Conservation (phyloP, 2,797 vertebrate species). For the Carcharodon carcharias region DNA sequence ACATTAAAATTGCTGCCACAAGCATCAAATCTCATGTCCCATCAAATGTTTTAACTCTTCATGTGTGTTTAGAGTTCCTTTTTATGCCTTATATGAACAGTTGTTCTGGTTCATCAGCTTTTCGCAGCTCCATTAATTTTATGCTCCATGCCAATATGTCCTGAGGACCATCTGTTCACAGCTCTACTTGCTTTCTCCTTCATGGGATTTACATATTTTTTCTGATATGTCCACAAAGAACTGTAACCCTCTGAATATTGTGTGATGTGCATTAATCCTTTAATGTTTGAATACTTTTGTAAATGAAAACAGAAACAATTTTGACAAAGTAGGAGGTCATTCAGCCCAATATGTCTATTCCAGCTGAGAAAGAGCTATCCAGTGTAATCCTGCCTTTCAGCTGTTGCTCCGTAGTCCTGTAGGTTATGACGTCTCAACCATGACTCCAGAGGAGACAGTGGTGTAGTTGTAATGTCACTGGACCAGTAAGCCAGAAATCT, state of each 20-base stretch:
- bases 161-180: neutral
- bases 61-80: neutral
- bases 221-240: neutral
- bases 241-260: neutral
- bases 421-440: neutral
- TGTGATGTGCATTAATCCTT: neutral
- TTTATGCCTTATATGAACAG: constrained; percentile 10
- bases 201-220: neutral
- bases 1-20: neutral
- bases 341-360: neutral
- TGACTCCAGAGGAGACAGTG: too few species aligned
- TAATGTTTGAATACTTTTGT: neutral
- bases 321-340: neutral
- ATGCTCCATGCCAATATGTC: neutral
- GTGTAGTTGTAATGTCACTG: too few species aligned
- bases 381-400: neutral
- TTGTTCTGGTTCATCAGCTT: constrained; percentile 10
- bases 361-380: neutral
- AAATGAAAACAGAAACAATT: neutral
- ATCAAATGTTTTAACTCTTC: constrained; percentile 4
- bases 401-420: neutral
- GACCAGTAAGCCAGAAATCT: too few species aligned
- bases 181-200: neutral
- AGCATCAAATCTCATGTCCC: neutral
- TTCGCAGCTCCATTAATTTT: constrained; percentile 27